These are phyloP conservation scores for Chiloscyllium plagiosum DNA, from an alignment of 2,113 vertebrate species.

Conservation along the genomic window DNA sequence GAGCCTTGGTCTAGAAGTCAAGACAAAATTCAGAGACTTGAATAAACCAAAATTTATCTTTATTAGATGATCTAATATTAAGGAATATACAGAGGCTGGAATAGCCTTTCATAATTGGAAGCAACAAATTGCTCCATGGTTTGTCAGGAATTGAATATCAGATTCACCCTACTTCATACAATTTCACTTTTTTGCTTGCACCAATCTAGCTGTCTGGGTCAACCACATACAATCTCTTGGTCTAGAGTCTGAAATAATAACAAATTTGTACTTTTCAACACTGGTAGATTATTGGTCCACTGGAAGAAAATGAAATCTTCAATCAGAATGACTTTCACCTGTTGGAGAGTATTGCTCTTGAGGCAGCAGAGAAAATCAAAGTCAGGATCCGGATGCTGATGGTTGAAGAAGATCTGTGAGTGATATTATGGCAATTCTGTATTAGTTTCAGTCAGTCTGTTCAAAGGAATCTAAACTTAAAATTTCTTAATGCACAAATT, in stretches of 20 bases:
- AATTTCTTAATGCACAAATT: neutral
- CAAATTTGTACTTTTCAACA: neutral
- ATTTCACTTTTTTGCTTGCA: neutral
- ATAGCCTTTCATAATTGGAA: neutral
- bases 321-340: conserved; percentile 97
- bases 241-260: neutral
- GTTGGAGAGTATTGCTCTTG: conserved; percentile 87
- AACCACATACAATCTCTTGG: neutral
- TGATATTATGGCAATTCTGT: conserved; percentile 38
- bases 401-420: conserved; percentile 86
- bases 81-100: neutral
- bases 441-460: neutral
- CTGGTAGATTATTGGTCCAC: conserved; percentile 80
- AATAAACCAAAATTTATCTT: neutral
- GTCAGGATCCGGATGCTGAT: conserved; percentile 78
- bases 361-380: conserved; percentile 92
- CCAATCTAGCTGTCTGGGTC: neutral
- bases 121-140: neutral
- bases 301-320: conserved; percentile 81
- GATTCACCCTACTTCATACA: neutral
- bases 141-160: neutral
- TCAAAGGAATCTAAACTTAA: neutral
- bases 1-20: neutral
- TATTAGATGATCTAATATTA: neutral
- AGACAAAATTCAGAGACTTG: neutral